Conservation (phyloP, 2,113 vertebrate species). For the Austrofundulus limnaeus region DNA sequence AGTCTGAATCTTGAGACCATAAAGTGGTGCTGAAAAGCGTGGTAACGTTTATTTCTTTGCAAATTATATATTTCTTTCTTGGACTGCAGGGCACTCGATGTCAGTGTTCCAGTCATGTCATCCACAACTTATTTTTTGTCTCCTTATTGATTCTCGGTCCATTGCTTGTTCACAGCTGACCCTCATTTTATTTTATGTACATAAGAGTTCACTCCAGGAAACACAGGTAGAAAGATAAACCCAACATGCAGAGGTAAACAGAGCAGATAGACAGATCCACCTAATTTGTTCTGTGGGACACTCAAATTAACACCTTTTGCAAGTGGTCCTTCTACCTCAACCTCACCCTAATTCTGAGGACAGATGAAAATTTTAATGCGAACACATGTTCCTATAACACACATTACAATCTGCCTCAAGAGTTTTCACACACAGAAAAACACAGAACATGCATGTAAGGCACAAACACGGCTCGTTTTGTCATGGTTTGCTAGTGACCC, state of each 20-base stretch:
- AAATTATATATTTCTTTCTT: too few relatives aligned
- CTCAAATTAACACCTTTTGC: conserved; percentile 3
- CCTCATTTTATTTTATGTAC: conserved; percentile 15
- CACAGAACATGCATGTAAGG: not conserved
- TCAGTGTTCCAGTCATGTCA: not conserved
- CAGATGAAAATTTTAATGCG: not conserved
- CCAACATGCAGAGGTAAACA: conserved; percentile 11
- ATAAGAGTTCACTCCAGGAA: not conserved
- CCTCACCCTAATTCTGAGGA: not conserved
- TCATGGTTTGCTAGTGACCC: conserved; percentile 63
- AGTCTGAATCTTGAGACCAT: not conserved
- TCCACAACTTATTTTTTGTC: conserved; percentile 16
- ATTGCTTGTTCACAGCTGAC: conserved; percentile 16
- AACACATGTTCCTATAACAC: conserved; percentile 6
- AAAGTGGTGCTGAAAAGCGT: not conserved
- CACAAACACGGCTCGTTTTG: conserved; percentile 18
- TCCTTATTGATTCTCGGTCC: conserved; percentile 13
- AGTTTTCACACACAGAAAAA: conserved; percentile 21
- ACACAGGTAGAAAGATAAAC: conserved; percentile 14
- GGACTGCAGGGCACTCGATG: too few relatives aligned
- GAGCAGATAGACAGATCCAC: conserved; percentile 11
- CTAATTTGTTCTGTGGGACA: not conserved
- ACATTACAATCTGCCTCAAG: conserved; percentile 18
- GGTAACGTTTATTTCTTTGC: not conserved
- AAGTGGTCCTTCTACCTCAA: too few relatives aligned